Conservation (phyloP, 2,113 vertebrate species). For the Phaethon lepturus region DNA sequence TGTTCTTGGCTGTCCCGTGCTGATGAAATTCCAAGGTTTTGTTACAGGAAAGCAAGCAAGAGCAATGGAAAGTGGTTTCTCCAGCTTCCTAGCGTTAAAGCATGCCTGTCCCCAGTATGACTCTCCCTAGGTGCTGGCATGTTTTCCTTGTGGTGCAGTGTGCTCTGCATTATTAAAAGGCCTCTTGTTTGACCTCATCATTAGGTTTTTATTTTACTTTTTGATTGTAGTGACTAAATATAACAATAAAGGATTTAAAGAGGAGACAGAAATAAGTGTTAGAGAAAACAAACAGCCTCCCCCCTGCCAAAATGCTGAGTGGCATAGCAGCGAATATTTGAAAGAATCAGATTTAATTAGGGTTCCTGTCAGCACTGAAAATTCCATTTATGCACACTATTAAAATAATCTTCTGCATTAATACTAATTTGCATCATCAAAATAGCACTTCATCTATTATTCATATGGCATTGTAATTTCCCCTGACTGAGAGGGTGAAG, state of each 20-base stretch:
- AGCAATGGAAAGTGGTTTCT: background rate
- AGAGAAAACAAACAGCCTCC: constrained; percentile 56
- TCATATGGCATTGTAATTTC: constrained; percentile 69
- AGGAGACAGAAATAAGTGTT: constrained; percentile 60
- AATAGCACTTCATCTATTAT: constrained; percentile 73
- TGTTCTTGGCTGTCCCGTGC: background rate
- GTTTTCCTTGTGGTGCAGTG: background rate
- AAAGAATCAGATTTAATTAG: constrained; percentile 71
- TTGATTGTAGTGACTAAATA: constrained; percentile 67
- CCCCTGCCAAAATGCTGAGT: constrained; percentile 55
- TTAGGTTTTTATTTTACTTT: constrained; percentile 51
- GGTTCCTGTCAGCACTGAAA: constrained; percentile 54
- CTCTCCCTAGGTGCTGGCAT: constrained; percentile 6
- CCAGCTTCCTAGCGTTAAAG: background rate
- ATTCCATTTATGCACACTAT: constrained; percentile 66
- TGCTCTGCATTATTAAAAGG: constrained; percentile 51
- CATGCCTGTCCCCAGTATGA: constrained; percentile 5
- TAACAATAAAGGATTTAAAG: constrained; percentile 65
- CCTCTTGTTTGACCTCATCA: constrained; percentile 64
- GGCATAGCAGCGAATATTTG: background rate
- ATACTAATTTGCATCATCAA: constrained; percentile 74
- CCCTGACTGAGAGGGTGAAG: constrained; percentile 43
- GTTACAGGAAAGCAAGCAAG: background rate
- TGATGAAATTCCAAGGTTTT: background rate
- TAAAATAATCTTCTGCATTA: constrained; percentile 72